Conservation (phyloP, 2,797 vertebrate genomes). For the Sciurus vulgaris region DNA sequence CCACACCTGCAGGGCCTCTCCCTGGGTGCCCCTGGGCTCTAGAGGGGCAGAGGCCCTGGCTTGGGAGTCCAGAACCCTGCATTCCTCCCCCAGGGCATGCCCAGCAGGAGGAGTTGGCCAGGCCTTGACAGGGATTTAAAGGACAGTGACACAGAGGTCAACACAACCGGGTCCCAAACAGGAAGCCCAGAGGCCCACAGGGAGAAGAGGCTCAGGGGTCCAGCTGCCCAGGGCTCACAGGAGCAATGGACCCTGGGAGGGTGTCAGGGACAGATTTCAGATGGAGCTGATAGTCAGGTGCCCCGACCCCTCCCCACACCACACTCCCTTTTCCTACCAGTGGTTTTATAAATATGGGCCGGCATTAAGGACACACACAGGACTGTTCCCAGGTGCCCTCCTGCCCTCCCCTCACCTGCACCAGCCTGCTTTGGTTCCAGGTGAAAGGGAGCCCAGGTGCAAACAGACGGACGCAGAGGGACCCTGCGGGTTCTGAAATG, state of each 20-base stretch:
- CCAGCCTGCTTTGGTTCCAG: neutral
- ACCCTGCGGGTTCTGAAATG: too few species aligned
- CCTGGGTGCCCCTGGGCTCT: too few species aligned
- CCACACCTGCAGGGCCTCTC: too few species aligned
- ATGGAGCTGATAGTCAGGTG: neutral
- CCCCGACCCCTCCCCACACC: neutral
- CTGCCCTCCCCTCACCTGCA: too few species aligned
- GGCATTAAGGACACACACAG: too few species aligned
- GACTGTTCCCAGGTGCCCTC: too few species aligned
- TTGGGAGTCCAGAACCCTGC: neutral
- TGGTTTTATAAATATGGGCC: neutral
- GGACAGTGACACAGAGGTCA: neutral
- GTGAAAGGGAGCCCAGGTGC: neutral
- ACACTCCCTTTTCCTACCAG: neutral
- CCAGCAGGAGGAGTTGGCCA: too few species aligned
- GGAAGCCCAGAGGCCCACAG: neutral
- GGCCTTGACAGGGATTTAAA: neutral
- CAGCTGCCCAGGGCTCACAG: too few species aligned
- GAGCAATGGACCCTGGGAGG: too few species aligned
- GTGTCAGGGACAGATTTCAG: too few species aligned
- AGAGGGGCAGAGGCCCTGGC: neutral
- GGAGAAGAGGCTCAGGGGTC: neutral
- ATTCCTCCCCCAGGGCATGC: accelerated
- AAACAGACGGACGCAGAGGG: too few species aligned
- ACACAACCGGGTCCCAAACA: neutral